These are phyloP conservation scores for Brachionus rotundiformis DNA, from an alignment of 1,140 invertebrate genomes.

Conservation along the genomic window DNA sequence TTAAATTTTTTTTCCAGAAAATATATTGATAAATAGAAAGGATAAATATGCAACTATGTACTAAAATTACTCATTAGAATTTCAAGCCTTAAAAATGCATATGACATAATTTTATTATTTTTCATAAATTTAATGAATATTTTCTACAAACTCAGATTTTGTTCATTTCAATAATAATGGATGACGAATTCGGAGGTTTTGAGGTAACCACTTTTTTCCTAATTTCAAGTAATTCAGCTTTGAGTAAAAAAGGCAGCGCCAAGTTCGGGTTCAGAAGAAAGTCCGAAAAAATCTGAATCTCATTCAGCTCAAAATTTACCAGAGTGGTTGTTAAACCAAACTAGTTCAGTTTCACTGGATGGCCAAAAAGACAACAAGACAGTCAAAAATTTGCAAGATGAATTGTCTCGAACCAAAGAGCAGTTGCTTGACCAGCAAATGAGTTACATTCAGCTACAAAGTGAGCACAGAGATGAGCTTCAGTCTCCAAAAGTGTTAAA, in stretches of 20 bases:
- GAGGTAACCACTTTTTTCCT: background rate
- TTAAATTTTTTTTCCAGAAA: too few species aligned
- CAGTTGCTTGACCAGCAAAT: slow-evolving; percentile 32
- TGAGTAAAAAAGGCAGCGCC: slow-evolving; percentile 16
- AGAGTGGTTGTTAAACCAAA: background rate
- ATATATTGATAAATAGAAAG: background rate
- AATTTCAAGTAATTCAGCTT: too few species aligned
- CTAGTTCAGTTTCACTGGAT: background rate
- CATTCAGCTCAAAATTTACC: background rate
- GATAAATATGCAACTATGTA: background rate
- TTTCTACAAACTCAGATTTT: slow-evolving; percentile 12
- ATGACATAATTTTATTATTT: slow-evolving; percentile 5
- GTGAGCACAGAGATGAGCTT: slow-evolving; percentile 5
- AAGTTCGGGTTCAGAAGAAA: background rate
- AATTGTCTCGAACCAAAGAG: background rate
- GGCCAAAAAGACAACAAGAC: too few species aligned
- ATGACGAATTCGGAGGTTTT: slow-evolving; percentile 36
- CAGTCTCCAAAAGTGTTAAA: background rate
- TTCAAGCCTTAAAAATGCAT: background rate
- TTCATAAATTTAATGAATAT: background rate
- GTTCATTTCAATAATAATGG: slow-evolving; percentile 2
- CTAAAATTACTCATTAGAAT: background rate
- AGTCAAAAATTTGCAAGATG: background rate
- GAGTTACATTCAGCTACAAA: slow-evolving; percentile 18
- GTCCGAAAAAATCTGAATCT: background rate